phyloP scores from a whole-genome alignment of 2,113 vertebrate species.

The Seriola rivoliana region DNA sequence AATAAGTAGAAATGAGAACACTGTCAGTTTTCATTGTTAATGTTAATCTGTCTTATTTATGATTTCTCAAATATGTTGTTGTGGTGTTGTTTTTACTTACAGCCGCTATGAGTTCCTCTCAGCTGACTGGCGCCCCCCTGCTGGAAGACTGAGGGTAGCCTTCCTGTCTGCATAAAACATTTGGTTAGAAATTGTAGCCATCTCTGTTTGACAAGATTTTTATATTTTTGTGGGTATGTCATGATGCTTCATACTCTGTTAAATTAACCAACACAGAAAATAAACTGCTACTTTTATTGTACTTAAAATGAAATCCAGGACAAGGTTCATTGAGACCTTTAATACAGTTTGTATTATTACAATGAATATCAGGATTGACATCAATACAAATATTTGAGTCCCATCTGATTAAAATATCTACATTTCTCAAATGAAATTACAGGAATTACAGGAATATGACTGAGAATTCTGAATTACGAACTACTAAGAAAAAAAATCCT shows the following conservation, averaged over 20 bases:
- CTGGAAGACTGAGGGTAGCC: constrained; percentile 19
- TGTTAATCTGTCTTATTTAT: background rate
- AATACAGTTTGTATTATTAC: constrained; percentile 31
- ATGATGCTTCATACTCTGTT: background rate
- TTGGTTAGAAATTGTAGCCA: background rate
- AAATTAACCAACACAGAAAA: background rate
- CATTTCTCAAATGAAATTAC: constrained; percentile 6
- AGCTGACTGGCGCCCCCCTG: constrained; percentile 21
- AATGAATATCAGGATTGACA: background rate
- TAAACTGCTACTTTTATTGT: background rate
- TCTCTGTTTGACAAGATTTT: constrained; percentile 10
- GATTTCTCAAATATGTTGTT: background rate
- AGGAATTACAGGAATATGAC: background rate
- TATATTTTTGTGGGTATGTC: constrained; percentile 13
- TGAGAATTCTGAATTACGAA: background rate
- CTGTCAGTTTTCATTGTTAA: too few species aligned
- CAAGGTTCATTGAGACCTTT: constrained; percentile 39
- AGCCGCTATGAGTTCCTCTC: constrained; percentile 47
- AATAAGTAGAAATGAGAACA: background rate
- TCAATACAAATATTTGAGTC: constrained; percentile 25
- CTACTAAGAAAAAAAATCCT: background rate
- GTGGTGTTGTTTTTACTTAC: background rate
- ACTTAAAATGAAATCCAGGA: constrained; percentile 18
- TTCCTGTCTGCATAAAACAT: background rate
- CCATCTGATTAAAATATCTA: constrained; percentile 29